Percentiles rank a stretch among this genome's conserved stretches.
phyloP scores from a whole-genome alignment of 2,113 vertebrate genomes.

The Nothocercus nigrocapillus region DNA sequence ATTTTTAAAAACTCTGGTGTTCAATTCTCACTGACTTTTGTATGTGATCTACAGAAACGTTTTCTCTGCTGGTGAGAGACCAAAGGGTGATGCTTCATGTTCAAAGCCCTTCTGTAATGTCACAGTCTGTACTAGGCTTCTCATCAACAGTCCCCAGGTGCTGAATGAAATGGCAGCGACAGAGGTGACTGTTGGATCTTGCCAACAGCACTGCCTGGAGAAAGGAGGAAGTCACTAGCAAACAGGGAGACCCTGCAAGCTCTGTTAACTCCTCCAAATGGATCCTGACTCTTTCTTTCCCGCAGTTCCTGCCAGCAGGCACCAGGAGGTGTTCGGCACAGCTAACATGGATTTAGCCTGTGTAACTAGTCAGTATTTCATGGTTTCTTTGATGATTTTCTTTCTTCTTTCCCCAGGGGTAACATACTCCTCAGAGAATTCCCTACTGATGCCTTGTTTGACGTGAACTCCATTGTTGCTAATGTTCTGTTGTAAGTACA shows the following conservation, averaged over 20 bases:
- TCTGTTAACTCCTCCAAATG: background rate
- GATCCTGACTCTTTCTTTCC: background rate
- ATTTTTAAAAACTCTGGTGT: background rate
- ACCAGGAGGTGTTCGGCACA: background rate
- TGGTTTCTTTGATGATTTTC: background rate
- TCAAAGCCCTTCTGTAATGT: background rate
- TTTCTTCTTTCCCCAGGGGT: conserved; percentile 74
- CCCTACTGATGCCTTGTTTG: conserved; percentile 88
- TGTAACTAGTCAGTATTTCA: fast-evolving
- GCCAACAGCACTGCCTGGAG: background rate
- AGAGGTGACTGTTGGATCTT: background rate
- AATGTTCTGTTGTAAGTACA: conserved; percentile 93
- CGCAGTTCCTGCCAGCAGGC: background rate
- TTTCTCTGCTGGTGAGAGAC: background rate
- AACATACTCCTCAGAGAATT: conserved; percentile 85
- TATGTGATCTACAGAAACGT: background rate
- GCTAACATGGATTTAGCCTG: fast-evolving
- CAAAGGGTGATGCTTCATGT: background rate
- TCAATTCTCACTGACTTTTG: background rate
- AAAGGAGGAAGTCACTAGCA: background rate
- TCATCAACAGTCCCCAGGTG: background rate
- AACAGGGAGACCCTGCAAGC: background rate
- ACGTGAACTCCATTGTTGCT: conserved; percentile 88
- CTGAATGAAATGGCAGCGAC: background rate
- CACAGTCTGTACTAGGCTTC: background rate